Conservation (phyloP, 2,888 invertebrate species). For the Cerceris rybyensis region DNA sequence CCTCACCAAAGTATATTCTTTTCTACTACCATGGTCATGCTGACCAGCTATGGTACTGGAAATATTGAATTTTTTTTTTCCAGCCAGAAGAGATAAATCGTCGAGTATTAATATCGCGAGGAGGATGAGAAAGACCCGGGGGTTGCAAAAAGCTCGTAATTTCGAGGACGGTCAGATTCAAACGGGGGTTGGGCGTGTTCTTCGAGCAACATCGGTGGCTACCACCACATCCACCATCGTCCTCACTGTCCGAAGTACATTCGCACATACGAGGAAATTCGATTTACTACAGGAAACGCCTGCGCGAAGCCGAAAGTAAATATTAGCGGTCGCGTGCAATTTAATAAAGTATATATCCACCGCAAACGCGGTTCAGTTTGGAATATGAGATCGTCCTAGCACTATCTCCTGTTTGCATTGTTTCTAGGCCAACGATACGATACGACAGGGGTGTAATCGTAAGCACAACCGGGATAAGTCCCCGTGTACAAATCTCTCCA, state of each 20-base stretch:
- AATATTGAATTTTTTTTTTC: too few relatives aligned
- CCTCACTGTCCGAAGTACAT: background rate
- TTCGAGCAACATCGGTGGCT: too few relatives aligned
- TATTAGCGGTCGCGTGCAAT: slow-evolving; percentile 58
- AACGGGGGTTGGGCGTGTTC: too few relatives aligned
- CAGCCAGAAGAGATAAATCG: too few relatives aligned
- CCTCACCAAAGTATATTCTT: too few relatives aligned
- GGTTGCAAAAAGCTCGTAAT: too few relatives aligned
- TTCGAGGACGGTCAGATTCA: too few relatives aligned
- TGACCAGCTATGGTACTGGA: too few relatives aligned
- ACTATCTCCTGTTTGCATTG: slow-evolving; percentile 57
- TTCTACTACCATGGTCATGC: too few relatives aligned
- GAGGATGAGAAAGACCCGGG: too few relatives aligned
- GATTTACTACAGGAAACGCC: slow-evolving; percentile 45
- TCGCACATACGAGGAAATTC: slow-evolving; percentile 23
- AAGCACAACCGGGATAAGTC: background rate
- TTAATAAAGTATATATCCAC: slow-evolving; percentile 61
- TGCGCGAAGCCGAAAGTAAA: slow-evolving; percentile 46
- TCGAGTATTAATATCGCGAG: too few relatives aligned
- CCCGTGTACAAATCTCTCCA: background rate
- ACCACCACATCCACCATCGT: too few relatives aligned
- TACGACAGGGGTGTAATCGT: slow-evolving; percentile 37
- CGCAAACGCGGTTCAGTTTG: slow-evolving; percentile 44
- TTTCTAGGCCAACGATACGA: slow-evolving; percentile 60
- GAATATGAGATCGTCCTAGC: slow-evolving; percentile 50